Conservation (phyloP, 2,888 invertebrate species). For the Lithosia quadra region DNA sequence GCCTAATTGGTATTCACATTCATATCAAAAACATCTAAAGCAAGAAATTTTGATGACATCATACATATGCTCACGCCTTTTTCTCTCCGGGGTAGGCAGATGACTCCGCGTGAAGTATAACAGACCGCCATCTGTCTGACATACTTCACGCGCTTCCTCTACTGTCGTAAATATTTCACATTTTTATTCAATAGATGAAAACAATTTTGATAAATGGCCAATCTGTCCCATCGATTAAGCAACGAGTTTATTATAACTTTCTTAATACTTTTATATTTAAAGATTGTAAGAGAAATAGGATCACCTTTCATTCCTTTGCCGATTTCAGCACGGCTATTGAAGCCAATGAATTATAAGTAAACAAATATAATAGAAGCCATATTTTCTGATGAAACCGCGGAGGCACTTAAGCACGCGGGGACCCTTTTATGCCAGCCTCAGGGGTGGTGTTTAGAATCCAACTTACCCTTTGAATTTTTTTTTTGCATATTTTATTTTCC, state of each 20-base stretch:
- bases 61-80: no score
- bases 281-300: conserved; percentile 3
- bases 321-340: conserved; percentile 18
- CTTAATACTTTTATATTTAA: background rate
- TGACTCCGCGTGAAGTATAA: no score
- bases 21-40: no score
- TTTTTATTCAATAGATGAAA: no score
- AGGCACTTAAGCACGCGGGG: conserved; percentile 51
- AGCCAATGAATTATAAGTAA: conserved; percentile 28
- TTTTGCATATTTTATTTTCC: conserved; percentile 61
- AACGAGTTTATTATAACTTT: background rate
- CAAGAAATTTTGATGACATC: no score
- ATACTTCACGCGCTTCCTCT: no score
- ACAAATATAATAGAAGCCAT: conserved; percentile 44
- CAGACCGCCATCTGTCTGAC: no score
- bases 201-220: background rate
- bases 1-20: no score
- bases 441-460: conserved; percentile 60
- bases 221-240: background rate
- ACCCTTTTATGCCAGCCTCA: conserved; percentile 46
- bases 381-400: conserved; percentile 48
- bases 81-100: no score
- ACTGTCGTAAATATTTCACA: no score
- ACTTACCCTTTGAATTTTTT: conserved; percentile 63
- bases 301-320: conserved; percentile 21